Evolutionary conservation across 2,797 vertebrate species (phyloP).

Genomic region (Acanthopagrus latus): DNA sequence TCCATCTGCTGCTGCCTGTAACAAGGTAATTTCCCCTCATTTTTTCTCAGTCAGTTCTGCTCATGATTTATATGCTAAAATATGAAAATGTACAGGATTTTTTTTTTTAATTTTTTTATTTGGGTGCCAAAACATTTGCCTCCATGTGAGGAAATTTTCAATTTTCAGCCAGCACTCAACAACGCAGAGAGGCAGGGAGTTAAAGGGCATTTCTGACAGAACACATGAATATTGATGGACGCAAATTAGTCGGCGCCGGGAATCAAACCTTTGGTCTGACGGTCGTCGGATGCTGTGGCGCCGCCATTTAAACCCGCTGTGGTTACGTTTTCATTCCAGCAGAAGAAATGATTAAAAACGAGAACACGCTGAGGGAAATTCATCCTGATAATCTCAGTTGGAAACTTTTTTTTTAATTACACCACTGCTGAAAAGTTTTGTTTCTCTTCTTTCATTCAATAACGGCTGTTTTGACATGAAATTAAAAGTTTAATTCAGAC

Average conservation of each 20-base stretch:
- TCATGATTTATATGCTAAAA: conserved; percentile 4
- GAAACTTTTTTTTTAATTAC: conserved; percentile 4
- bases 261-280: conserved; percentile 13
- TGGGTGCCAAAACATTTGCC: background rate
- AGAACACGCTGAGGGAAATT: background rate
- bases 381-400: conserved; percentile 1
- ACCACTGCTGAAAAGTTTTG: background rate
- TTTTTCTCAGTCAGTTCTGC: conserved; percentile 2
- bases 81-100: conserved; percentile 9
- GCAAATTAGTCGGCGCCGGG: background rate
- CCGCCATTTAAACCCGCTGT: background rate
- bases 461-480: background rate
- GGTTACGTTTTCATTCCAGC: background rate
- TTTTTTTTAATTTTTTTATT: too few species aligned
- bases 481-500: background rate
- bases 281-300: background rate
- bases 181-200: background rate
- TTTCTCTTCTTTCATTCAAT: background rate
- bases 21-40: conserved; percentile 1
- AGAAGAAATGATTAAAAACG: background rate
- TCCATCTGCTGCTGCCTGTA: background rate
- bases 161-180: background rate
- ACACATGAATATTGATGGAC: conserved; percentile 3
- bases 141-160: background rate
- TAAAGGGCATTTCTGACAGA: conserved; percentile 21